Evolutionary conservation across 2,113 vertebrate genomes (phyloP).

Genomic region (Colaptes auratus): DNA sequence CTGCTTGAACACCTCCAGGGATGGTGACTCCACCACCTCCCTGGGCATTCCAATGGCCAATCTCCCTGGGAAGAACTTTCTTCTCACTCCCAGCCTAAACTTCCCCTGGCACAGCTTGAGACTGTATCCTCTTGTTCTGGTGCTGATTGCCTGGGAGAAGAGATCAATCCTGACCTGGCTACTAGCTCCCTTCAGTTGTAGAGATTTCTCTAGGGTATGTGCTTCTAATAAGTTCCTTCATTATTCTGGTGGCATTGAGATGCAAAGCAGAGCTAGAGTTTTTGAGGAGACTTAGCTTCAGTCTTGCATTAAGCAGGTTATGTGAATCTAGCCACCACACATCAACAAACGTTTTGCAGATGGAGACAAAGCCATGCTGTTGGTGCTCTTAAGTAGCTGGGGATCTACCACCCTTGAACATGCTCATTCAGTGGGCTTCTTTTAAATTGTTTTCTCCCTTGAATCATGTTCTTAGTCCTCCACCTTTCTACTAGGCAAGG

Average conservation of each 20-base stretch:
- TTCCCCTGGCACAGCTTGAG: too few species aligned
- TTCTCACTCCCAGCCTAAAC: too few species aligned
- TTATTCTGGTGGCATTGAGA: neutral
- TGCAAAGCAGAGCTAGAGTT: neutral
- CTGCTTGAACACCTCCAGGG: too few species aligned
- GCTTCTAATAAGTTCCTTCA: neutral
- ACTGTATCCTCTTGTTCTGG: too few species aligned
- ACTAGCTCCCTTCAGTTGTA: too few species aligned
- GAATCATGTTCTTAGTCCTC: neutral
- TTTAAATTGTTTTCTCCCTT: neutral
- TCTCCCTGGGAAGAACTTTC: too few species aligned
- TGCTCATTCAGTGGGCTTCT: neutral
- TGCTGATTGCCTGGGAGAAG: too few species aligned
- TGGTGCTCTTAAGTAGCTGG: neutral
- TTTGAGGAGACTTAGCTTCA: neutral
- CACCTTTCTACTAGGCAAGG: neutral
- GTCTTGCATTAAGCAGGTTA: accelerated
- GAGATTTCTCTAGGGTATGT: neutral
- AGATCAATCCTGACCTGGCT: too few species aligned
- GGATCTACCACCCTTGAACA: neutral
- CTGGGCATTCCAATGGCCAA: too few species aligned
- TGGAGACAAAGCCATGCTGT: accelerated
- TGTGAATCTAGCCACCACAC: neutral
- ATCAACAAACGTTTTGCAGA: neutral
- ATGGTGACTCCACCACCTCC: too few species aligned